Evolutionary conservation across 2,888 invertebrate species (phyloP).

Genomic region (Panorpa germanica): DNA sequence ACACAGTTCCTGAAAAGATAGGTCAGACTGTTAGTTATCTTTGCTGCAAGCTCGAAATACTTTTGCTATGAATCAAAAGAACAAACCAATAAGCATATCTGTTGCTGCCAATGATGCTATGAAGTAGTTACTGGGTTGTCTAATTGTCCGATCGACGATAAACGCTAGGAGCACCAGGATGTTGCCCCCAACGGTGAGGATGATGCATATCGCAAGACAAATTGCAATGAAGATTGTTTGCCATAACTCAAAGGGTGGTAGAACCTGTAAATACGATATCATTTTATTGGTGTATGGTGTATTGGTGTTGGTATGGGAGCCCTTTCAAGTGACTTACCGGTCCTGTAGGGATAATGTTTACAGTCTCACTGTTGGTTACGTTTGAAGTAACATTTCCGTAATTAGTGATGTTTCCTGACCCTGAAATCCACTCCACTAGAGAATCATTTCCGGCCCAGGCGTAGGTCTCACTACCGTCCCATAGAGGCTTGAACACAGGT

Average conservation of each 20-base stretch:
- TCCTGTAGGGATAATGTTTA: constrained; percentile 1
- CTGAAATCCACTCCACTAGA: constrained; percentile 16
- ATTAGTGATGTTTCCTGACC: constrained; percentile 17
- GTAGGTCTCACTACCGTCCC: constrained; percentile 24
- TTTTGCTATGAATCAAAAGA: too few species aligned
- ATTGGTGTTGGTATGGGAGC: constrained; percentile 11
- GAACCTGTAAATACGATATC: constrained; percentile 30
- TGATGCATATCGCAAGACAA: constrained; percentile 69
- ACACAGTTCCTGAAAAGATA: constrained; percentile 61
- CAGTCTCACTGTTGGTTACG: constrained; percentile 15
- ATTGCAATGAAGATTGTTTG: constrained; percentile 77
- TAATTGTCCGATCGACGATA: constrained; percentile 77
- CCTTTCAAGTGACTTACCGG: neutral
- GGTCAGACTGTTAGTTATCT: constrained; percentile 5
- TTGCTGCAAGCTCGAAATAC: too few species aligned
- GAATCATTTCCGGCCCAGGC: constrained; percentile 22
- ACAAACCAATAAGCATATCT: constrained; percentile 83
- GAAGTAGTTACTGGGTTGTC: constrained; percentile 98
- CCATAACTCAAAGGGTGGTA: constrained; percentile 80
- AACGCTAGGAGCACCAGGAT: constrained; percentile 89
- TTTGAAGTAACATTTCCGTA: constrained; percentile 18
- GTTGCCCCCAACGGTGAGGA: constrained; percentile 88
- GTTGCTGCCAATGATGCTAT: constrained; percentile 96
- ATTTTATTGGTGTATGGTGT: constrained; percentile 6
- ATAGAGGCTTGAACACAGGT: constrained; percentile 23